Evolutionary conservation across 2,113 vertebrate species (phyloP).

Genomic region (Bos javanicus): DNA sequence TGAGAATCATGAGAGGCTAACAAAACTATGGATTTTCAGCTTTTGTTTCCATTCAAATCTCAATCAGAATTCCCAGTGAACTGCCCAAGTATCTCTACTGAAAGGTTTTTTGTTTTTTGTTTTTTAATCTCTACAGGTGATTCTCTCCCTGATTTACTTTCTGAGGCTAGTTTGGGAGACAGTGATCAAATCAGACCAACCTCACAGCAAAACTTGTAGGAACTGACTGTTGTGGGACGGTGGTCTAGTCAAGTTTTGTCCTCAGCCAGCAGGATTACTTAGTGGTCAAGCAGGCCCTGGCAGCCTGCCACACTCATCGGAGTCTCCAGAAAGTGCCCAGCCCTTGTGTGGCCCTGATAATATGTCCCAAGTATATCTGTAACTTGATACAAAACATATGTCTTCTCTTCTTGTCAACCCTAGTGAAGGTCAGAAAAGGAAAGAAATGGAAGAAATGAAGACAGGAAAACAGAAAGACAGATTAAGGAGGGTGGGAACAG

Average conservation of each 20-base stretch:
- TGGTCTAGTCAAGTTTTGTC: background rate
- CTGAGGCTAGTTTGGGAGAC: background rate
- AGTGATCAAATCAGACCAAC: background rate
- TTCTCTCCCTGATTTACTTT: background rate
- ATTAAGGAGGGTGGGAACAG: background rate
- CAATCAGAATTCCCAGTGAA: background rate
- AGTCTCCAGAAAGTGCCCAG: background rate
- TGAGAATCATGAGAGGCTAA: background rate
- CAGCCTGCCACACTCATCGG: background rate
- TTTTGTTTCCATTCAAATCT: background rate
- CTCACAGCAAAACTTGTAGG: background rate
- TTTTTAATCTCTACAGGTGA: background rate
- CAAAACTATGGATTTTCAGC: background rate
- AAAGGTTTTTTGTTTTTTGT: background rate
- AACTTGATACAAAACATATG: background rate
- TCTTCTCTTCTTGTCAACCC: background rate
- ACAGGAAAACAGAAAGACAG: background rate
- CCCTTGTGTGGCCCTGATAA: background rate
- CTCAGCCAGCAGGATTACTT: background rate
- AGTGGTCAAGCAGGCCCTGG: background rate
- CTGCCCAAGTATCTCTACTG: background rate
- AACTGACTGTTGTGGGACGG: background rate
- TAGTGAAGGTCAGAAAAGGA: background rate
- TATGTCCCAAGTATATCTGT: background rate
- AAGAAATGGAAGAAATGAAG: background rate